Conservation (phyloP, 2,797 vertebrate species). For the Tamandua tetradactyla region DNA sequence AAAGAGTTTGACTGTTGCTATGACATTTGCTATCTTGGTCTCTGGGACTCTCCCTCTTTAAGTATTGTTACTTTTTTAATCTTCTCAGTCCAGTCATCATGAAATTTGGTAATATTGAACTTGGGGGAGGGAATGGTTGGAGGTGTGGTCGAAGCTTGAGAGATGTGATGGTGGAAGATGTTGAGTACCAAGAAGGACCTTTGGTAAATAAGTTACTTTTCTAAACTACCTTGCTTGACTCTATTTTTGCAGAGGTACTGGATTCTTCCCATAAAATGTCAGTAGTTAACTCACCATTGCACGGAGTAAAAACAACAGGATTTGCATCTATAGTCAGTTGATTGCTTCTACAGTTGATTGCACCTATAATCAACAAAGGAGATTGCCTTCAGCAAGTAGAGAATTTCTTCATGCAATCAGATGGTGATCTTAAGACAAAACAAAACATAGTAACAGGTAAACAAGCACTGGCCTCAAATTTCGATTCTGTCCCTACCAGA, state of each 20-base stretch:
- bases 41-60: constrained; percentile 47
- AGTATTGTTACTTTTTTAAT: constrained; percentile 49
- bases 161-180: not conserved
- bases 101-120: constrained; percentile 48
- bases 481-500: not conserved
- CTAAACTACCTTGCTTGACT: not conserved
- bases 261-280: not conserved
- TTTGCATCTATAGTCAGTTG: no score
- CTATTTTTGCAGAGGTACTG: not conserved
- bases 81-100: constrained; percentile 60
- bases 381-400: no score
- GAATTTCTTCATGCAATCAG: no score
- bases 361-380: no score
- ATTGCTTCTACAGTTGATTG: no score
- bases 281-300: not conserved
- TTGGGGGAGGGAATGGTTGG: not conserved
- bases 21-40: constrained; percentile 65
- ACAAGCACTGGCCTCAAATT: not conserved
- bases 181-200: not conserved
- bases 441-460: not conserved
- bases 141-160: not conserved
- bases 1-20: not conserved
- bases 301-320: not conserved
- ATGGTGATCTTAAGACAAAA: no score
- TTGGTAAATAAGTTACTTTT: constrained; percentile 18